phyloP scores from a whole-genome alignment of 2,113 vertebrate genomes.

The Sinosuthora webbiana region DNA sequence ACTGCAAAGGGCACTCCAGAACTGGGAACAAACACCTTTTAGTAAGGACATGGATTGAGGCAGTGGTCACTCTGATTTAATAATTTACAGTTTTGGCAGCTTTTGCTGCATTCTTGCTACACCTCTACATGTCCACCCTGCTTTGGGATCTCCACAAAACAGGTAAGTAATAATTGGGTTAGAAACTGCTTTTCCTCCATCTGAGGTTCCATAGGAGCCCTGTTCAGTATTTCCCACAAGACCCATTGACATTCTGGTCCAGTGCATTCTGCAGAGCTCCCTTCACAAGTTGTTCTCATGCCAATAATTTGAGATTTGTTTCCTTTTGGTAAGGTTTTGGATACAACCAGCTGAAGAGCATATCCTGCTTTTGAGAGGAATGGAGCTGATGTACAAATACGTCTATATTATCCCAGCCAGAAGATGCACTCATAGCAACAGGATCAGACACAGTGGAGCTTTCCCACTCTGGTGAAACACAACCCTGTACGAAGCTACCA shows the following conservation, averaged over 20 bases:
- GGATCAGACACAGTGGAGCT: background rate
- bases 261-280: background rate
- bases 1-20: background rate
- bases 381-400: background rate
- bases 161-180: background rate
- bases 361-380: background rate
- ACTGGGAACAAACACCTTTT: background rate
- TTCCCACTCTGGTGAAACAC: background rate
- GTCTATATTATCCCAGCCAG: background rate
- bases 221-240: background rate
- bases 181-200: background rate
- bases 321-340: background rate
- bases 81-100: background rate
- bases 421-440: background rate
- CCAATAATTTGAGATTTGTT: background rate
- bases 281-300: background rate
- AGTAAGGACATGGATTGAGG: background rate
- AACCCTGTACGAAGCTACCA: background rate
- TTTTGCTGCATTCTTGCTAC: background rate
- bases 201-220: background rate
- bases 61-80: background rate
- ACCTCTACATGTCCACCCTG: fast-evolving
- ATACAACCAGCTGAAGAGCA: background rate
- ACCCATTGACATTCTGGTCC: background rate
- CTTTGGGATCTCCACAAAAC: background rate